These are phyloP conservation scores for Zaprionus gabonicus DNA, from an alignment of 1,140 invertebrate species.

Conservation along the genomic window DNA sequence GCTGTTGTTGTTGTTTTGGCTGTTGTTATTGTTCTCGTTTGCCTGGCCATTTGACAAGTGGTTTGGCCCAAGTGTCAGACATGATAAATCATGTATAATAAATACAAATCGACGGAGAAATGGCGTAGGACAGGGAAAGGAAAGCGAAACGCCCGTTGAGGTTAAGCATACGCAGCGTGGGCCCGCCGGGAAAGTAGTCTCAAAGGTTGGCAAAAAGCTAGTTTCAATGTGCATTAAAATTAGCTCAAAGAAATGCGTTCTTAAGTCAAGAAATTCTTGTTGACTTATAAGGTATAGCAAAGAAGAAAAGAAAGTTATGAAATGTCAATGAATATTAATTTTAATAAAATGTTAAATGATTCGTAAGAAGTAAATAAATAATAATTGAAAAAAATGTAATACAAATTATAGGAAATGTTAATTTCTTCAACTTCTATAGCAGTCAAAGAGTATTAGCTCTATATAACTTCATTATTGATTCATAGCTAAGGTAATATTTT, in stretches of 20 bases:
- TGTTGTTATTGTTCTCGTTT: constrained; percentile 53
- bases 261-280: neutral
- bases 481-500: too few relatives aligned
- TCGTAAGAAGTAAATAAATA: too few relatives aligned
- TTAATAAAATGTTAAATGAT: too few relatives aligned
- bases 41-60: constrained; percentile 72
- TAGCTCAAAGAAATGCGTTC: neutral
- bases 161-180: constrained; percentile 37
- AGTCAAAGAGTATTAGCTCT: too few relatives aligned
- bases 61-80: constrained; percentile 82
- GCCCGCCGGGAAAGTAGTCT: neutral
- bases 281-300: neutral
- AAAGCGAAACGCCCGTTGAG: constrained; percentile 23
- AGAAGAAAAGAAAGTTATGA: neutral
- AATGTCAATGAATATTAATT: too few relatives aligned
- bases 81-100: constrained; percentile 73
- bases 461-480: too few relatives aligned
- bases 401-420: too few relatives aligned
- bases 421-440: too few relatives aligned
- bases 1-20: constrained; percentile 33
- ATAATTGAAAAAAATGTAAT: too few relatives aligned
- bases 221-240: neutral
- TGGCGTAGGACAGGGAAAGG: constrained; percentile 31
- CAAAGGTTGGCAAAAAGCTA: neutral
- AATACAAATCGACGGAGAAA: constrained; percentile 38